Evolutionary conservation across 2,888 invertebrate species (phyloP).

Genomic region (Lasioglossum calceatum): DNA sequence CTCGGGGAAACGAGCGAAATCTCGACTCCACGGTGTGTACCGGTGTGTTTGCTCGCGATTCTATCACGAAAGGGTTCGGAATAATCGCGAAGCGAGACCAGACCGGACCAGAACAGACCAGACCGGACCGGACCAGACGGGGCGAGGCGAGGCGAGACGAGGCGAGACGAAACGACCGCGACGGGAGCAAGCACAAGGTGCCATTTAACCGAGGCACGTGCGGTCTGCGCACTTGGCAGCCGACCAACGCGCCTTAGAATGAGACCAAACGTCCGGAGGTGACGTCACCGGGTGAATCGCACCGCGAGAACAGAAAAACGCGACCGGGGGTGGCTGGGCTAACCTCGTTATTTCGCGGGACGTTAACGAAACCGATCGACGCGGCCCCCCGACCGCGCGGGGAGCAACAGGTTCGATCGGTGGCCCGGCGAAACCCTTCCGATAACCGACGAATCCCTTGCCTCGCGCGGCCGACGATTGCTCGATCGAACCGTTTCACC

Average conservation of each 20-base stretch:
- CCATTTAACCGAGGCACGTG: constrained; percentile 70
- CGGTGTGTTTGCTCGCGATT: neutral
- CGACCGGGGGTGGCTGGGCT: neutral
- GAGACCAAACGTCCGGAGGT: constrained; percentile 59
- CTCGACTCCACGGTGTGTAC: neutral
- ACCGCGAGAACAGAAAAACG: constrained; percentile 8
- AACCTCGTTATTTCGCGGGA: neutral
- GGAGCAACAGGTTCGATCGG: constrained; percentile 48
- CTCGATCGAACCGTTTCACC: constrained; percentile 13
- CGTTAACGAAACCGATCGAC: constrained; percentile 14
- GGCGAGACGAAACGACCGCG: constrained; percentile 9
- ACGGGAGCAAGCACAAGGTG: constrained; percentile 36
- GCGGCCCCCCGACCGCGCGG: neutral
- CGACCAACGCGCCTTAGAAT: constrained; percentile 74
- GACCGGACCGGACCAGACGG: neutral
- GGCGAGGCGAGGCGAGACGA: neutral
- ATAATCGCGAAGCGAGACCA: constrained; percentile 12
- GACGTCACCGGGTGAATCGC: constrained; percentile 62
- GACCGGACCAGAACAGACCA: neutral
- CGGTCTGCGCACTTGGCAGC: constrained; percentile 80
- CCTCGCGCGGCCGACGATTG: neutral
- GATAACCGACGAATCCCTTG: constrained; percentile 18
- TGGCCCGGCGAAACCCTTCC: constrained; percentile 12
- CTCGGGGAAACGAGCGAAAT: neutral
- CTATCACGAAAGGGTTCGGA: neutral